Base-by-base conservation (phyloP, 1,140 invertebrate genomes). In the Planococcus citri region DNA sequence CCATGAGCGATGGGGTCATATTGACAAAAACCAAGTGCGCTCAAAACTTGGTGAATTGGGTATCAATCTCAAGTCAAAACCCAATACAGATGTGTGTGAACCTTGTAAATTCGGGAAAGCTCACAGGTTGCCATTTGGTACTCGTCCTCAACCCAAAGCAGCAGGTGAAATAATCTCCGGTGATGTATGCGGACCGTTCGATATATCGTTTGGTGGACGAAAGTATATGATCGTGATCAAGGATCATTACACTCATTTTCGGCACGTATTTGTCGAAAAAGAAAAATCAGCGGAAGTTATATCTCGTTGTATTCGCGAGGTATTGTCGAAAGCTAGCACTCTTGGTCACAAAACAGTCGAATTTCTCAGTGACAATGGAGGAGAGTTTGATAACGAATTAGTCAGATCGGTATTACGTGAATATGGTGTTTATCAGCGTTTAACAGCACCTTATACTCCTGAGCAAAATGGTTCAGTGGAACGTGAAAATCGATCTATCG, bases 401-500 rank as follows among this genome's bases (percentile, higher is more conserved):
- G 72, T 78, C 9, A 70, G 70, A 70, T 38, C 71, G 0, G 72
- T 78, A 27, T 58, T 78, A n/a, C 60, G 72, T 22, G 41, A 70
- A 61, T 71, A 72, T 27, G 73, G 73, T 27, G 69, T 71, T n/a
- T 72, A 38, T 33, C 71, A 72, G 68, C 24, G 68, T 51, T 68
- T 72, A 17, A 72, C 70, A 1, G 61, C 70, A 1, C 70, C 71
- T 14, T 72, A 72, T 41, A 68, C 69, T 4, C 72, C 71, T 2
- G 64, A 72, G 29, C 70, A 72, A 51, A 73, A 71, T 72, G 72
- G 67, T 1, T 8, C 73, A 22, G 75, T 75, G 20, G 81, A 82
- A 72, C 70, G 79, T 58, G 78, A 77, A 38, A 78, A 78, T 70
- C 27, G 78, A 57, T 77, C 75, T 12, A 41, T 77, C 0, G 73